phyloP scores from a whole-genome alignment of 2,888 invertebrate genomes.

The Lasioglossum oenotherae region DNA sequence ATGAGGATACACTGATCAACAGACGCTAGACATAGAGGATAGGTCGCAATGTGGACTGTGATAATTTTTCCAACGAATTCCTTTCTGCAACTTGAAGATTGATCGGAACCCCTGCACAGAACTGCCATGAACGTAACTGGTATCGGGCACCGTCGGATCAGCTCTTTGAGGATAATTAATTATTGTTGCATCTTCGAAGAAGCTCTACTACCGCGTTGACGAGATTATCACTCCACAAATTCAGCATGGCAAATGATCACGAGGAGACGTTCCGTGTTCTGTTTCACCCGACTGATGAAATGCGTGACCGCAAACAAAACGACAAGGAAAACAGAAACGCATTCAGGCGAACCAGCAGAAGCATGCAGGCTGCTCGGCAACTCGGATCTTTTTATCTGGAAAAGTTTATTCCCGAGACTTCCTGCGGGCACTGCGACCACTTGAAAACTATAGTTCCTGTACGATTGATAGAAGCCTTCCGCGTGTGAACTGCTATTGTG shows the following conservation, averaged over 20 bases:
- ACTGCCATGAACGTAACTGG: background rate
- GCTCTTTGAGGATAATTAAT: background rate
- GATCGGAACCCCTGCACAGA: background rate
- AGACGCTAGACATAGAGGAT: background rate
- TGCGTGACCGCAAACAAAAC: slow-evolving; percentile 27
- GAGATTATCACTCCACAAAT: background rate
- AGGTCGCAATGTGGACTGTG: slow-evolving; percentile 3
- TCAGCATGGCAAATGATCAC: slow-evolving; percentile 19
- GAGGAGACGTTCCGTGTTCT: background rate
- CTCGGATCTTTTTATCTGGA: slow-evolving; percentile 41
- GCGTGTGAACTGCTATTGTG: slow-evolving; percentile 25
- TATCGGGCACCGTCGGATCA: background rate
- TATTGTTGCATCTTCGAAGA: background rate
- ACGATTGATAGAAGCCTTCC: slow-evolving; percentile 24
- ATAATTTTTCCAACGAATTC: slow-evolving; percentile 3
- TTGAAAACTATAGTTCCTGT: slow-evolving; percentile 41
- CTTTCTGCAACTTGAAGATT: background rate
- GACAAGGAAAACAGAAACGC: slow-evolving; percentile 10
- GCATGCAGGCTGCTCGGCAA: slow-evolving; percentile 26
- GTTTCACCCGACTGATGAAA: slow-evolving; percentile 11
- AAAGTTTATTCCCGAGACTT: slow-evolving; percentile 35
- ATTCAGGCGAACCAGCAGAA: slow-evolving; percentile 16
- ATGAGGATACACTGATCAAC: background rate
- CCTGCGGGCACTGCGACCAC: slow-evolving; percentile 37
- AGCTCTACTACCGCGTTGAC: background rate